phyloP scores from a whole-genome alignment of 2,113 vertebrate species.

The Ahaetulla prasina region DNA sequence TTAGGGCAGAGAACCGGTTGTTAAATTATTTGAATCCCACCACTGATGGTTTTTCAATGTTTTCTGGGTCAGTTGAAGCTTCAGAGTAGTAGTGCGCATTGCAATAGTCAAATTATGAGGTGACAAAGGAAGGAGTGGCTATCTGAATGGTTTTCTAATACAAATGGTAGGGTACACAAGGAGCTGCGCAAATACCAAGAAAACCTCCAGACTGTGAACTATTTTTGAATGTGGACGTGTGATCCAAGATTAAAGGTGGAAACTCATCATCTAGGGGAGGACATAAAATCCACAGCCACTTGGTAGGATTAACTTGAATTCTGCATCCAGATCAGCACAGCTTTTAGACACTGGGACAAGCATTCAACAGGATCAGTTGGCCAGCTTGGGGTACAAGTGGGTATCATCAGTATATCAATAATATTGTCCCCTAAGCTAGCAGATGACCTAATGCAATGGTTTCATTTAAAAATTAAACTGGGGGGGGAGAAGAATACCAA shows the following conservation, averaged over 20 bases:
- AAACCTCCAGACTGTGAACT: background rate
- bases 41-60: too few species aligned
- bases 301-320: background rate
- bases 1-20: too few species aligned
- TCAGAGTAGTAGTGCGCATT: background rate
- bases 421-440: background rate
- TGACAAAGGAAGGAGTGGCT: background rate
- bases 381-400: background rate
- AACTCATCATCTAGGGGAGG: background rate
- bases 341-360: background rate
- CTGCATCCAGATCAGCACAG: background rate
- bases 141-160: background rate
- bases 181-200: background rate
- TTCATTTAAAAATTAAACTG: background rate
- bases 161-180: background rate
- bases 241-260: background rate
- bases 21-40: too few species aligned
- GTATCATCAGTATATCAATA: background rate
- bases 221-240: background rate
- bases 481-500: background rate
- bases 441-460: background rate
- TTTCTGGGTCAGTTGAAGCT: background rate
- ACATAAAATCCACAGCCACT: background rate
- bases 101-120: background rate
- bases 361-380: background rate